Evolutionary conservation across 2,888 invertebrate species (phyloP).

Genomic region (Protula sp.): DNA sequence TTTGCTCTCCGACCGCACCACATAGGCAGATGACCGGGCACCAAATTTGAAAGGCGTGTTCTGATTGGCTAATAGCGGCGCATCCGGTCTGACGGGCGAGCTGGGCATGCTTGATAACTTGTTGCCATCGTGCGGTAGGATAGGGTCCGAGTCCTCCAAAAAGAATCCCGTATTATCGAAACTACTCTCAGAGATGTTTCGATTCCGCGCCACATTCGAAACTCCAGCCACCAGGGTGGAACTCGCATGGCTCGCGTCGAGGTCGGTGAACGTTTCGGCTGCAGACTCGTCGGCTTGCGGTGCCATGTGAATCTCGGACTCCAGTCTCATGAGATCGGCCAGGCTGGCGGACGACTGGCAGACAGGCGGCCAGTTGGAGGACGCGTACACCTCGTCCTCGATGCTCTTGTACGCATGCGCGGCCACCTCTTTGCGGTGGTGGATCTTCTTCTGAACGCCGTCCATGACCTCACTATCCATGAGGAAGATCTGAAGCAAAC

Average conservation of each 20-base stretch:
- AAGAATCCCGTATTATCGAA: too few relatives aligned
- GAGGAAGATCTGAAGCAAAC: too few relatives aligned
- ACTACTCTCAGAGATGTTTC: too few relatives aligned
- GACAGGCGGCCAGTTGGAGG: conserved; percentile 55
- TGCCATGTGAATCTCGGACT: not conserved
- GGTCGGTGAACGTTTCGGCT: not conserved
- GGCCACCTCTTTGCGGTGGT: conserved; percentile 24
- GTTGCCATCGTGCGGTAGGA: too few relatives aligned
- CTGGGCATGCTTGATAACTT: too few relatives aligned
- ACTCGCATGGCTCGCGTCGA: not conserved
- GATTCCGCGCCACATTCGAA: too few relatives aligned
- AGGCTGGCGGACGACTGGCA: conserved; percentile 6
- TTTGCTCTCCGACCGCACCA: too few relatives aligned
- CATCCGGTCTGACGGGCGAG: too few relatives aligned
- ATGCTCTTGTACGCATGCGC: conserved; percentile 54
- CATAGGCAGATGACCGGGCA: too few relatives aligned
- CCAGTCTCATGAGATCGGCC: conserved; percentile 18
- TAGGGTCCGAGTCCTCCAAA: too few relatives aligned
- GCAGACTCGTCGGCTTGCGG: not conserved
- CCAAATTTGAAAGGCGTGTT: too few relatives aligned
- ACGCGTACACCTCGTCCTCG: conserved; percentile 60
- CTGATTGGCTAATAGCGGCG: too few relatives aligned
- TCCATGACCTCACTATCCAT: conserved; percentile 17
- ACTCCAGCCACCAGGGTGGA: not conserved
- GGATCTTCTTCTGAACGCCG: conserved; percentile 37